These are phyloP conservation scores for Gonatopus flavifemur DNA, from an alignment of 1,140 invertebrate genomes.

Conservation along the genomic window DNA sequence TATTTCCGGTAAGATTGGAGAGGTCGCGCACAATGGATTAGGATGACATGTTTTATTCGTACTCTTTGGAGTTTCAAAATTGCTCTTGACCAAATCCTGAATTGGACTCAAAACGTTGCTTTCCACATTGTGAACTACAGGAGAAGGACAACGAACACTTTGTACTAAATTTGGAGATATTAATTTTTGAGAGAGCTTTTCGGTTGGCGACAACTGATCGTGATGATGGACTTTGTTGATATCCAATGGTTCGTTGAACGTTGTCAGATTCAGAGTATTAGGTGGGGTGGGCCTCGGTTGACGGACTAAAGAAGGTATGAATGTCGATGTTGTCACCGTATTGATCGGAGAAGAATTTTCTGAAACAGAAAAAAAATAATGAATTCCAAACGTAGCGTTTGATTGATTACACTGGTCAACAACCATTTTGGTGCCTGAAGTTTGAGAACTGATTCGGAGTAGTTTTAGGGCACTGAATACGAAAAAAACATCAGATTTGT, in stretches of 20 bases:
- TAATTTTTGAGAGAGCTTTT: conserved; percentile 49
- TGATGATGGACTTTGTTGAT: conserved; percentile 36
- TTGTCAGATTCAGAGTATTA: conserved; percentile 74
- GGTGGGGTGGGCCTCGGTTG: conserved; percentile 78
- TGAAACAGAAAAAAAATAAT: conserved; percentile 20
- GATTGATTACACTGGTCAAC: too few relatives aligned
- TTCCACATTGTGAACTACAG: conserved; percentile 56
- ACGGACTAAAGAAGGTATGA: conserved; percentile 50
- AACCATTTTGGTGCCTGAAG: too few relatives aligned
- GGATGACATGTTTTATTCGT: conserved; percentile 43
- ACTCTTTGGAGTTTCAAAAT: conserved; percentile 27
- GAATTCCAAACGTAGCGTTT: too few relatives aligned
- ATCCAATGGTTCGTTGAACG: conserved; percentile 53
- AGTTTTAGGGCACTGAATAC: too few relatives aligned
- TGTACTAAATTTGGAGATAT: conserved; percentile 56
- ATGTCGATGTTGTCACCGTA: conserved; percentile 44
- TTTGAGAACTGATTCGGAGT: too few relatives aligned
- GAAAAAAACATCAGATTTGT: too few relatives aligned
- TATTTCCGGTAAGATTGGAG: conserved; percentile 35
- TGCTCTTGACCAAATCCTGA: conserved; percentile 35
- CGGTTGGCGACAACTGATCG: conserved; percentile 43
- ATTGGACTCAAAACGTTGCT: conserved; percentile 60
- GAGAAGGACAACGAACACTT: conserved; percentile 50
- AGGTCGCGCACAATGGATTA: conserved; percentile 38
- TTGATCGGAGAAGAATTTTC: conserved; percentile 44